Percentiles rank a stretch among this genome's conserved stretches.
Evolutionary conservation across 2,888 invertebrate species (phyloP).

Genomic region (Germaria angustata): DNA sequence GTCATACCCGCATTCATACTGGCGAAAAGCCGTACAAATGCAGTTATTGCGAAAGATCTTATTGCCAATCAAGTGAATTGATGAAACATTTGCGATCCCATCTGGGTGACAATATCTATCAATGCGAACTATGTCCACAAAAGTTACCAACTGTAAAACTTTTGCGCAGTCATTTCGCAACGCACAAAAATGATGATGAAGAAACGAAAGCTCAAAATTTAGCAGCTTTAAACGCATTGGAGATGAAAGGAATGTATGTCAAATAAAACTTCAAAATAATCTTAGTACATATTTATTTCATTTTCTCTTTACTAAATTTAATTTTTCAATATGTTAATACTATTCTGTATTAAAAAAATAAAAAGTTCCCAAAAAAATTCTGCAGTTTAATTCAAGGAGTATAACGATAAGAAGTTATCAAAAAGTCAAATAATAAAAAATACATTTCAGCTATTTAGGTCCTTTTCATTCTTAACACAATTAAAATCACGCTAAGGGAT

Average conservation of each 20-base stretch:
- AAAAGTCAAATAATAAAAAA: too few relatives aligned
- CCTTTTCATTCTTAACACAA: too few relatives aligned
- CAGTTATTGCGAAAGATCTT: constrained; percentile 68
- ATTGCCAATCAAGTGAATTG: constrained; percentile 70
- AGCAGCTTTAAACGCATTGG: constrained; percentile 50
- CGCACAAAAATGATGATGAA: constrained; percentile 68
- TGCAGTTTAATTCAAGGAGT: neutral
- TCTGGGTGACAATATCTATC: constrained; percentile 82
- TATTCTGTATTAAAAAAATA: neutral
- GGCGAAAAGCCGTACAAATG: constrained; percentile 76
- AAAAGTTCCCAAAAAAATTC: neutral
- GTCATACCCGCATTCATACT: constrained; percentile 82
- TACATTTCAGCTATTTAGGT: too few relatives aligned
- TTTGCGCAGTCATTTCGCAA: constrained; percentile 67
- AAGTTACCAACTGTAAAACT: constrained; percentile 66
- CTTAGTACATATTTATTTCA: neutral
- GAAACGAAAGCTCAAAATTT: constrained; percentile 60
- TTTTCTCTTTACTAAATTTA: neutral
- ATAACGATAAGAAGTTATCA: too few relatives aligned
- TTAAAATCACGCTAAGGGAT: too few relatives aligned
- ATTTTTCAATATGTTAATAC: neutral
- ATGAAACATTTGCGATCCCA: constrained; percentile 80
- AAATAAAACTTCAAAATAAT: constrained; percentile 38
- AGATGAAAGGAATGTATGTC: constrained; percentile 53
- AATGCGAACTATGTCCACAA: constrained; percentile 77